Conservation (phyloP, 2,797 vertebrate genomes). For the Eremophila alpestris region DNA sequence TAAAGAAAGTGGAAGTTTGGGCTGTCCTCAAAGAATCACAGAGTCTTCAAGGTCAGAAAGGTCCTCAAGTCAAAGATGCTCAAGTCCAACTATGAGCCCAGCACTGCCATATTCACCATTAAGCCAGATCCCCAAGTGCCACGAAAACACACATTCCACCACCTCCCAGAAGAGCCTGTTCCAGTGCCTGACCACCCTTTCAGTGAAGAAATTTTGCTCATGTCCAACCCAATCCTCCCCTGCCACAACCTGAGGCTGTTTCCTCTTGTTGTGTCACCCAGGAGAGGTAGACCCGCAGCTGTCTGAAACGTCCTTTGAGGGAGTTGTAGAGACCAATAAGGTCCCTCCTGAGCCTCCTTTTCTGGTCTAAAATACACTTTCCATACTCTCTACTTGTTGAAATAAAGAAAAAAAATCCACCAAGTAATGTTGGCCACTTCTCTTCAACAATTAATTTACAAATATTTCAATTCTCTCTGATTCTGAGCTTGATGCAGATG, state of each 20-base stretch:
- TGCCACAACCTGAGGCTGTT: accelerated
- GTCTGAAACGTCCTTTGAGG: not conserved
- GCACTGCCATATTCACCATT: not conserved
- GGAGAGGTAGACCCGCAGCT: not conserved
- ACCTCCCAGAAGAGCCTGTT: not conserved
- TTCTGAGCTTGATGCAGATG: not conserved
- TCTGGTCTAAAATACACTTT: not conserved
- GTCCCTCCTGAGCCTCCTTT: not conserved
- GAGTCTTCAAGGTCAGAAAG: not conserved
- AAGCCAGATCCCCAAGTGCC: not conserved
- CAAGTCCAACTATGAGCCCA: not conserved
- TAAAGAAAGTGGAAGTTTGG: not conserved
- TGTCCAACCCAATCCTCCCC: not conserved
- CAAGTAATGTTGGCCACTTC: not conserved
- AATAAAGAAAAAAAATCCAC: not conserved
- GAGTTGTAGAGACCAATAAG: not conserved
- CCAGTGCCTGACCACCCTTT: not conserved
- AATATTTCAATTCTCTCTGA: not conserved
- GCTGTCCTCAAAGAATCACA: not conserved
- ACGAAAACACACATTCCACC: not conserved
- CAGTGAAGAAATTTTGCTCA: not conserved
- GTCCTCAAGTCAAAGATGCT: not conserved
- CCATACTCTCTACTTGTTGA: not conserved
- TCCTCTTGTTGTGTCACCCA: not conserved
- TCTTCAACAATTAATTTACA: not conserved